These are phyloP conservation scores for Neoascia interrupta DNA, from an alignment of 2,888 invertebrate species.

Conservation along the genomic window DNA sequence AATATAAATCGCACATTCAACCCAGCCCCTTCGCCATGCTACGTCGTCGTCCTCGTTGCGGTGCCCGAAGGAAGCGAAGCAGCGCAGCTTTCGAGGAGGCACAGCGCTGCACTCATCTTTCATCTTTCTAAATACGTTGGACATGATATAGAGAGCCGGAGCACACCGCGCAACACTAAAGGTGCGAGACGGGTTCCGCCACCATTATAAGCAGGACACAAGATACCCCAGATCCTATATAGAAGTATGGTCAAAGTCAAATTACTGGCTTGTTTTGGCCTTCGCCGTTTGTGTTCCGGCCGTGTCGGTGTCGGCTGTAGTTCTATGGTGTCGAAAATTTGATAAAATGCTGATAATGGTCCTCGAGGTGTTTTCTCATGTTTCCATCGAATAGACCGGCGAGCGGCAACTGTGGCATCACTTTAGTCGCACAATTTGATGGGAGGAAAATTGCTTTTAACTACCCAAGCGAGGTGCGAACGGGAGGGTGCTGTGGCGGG, in stretches of 20 bases:
- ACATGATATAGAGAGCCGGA: constrained; percentile 48
- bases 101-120: constrained; percentile 59
- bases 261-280: constrained; percentile 52
- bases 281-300: constrained; percentile 1
- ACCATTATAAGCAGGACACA: constrained; percentile 1
- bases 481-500: background rate
- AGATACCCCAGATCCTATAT: constrained; percentile 1
- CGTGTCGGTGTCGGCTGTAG: constrained; percentile 33
- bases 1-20: constrained; percentile 69
- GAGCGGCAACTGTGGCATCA: constrained; percentile 34
- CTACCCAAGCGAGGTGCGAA: constrained; percentile 33
- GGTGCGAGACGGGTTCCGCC: constrained; percentile 6
- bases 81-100: constrained; percentile 6
- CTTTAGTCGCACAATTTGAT: constrained; percentile 46
- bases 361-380: constrained; percentile 59
- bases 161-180: constrained; percentile 10
- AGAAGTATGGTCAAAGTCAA: constrained; percentile 46
- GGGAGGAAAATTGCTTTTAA: constrained; percentile 59
- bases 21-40: constrained; percentile 58
- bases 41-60: background rate
- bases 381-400: constrained; percentile 9
- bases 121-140: constrained; percentile 67
- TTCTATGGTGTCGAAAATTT: constrained; percentile 69
- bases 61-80: constrained; percentile 38
- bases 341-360: constrained; percentile 69